Evolutionary conservation across 2,113 vertebrate genomes (phyloP), one percentile per base, ranked within the genome.

Genomic region (Gorsachius goisagi): DNA sequence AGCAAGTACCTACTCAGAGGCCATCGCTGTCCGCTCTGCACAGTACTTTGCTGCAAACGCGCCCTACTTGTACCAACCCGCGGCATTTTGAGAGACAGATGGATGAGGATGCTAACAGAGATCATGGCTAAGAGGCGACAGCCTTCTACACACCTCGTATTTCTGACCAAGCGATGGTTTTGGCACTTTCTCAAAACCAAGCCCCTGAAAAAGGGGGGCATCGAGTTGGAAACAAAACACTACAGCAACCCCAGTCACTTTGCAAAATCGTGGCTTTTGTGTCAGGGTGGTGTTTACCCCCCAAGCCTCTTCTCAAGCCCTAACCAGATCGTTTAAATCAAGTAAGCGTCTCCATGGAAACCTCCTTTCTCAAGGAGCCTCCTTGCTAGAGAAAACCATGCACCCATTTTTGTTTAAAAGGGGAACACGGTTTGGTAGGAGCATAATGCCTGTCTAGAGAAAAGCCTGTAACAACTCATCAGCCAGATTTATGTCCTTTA

Each of bases 331-430:
- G 10, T 74, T 95, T 39, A 82, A 91, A 30, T 56, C 56, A 91
- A 96, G 69, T 56, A 63, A 92, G 55, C 8, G 55, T 96, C 89
- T 90, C 95, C 91, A 93, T 94, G 94, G 95, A 96, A 97, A 97
- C 94, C 55, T 85, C 49, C 35, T 88, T 90, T 88, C 86, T 80
- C 67, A 68, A 86, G 75, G 24, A 94, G 45, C 58, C 85, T 85
- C 59, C 75, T 85, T 35, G 56, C 74, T 78, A 44, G 41, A 74
- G 74, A 56, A 88, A 90, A 79, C 56, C 20, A 0, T 16, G 74
- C 60, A 45, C 49, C 39, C 39, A 24, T 75, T 75, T 94, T 94
- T 83, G 72, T 95, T 79, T 66, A 26, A 49, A 68, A 75, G 32
- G 52, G 59, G 44, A 83, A 81, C 1, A 3, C 68, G 37, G 79